A percentile compares a stretch with the other conserved stretches of the same genome.
These are phyloP conservation scores for Chauna torquata DNA, from an alignment of 2,113 vertebrate species.

Conservation along the genomic window DNA sequence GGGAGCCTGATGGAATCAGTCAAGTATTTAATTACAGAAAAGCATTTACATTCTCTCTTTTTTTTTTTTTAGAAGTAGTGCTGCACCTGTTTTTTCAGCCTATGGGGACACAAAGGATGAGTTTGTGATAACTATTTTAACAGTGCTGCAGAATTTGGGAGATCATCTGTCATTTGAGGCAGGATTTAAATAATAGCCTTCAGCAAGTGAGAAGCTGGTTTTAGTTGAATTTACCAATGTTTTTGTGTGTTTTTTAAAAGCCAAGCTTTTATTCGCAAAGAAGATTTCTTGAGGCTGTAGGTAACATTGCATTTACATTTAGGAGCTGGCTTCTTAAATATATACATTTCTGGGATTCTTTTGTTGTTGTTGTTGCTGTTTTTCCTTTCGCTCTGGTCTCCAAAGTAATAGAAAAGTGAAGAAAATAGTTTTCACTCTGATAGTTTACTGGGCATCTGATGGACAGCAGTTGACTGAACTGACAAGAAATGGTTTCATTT, in stretches of 20 bases:
- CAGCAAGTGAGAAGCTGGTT: not conserved
- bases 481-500: not conserved
- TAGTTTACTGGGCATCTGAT: not conserved
- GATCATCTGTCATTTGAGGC: not conserved
- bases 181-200: not conserved
- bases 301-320: not conserved
- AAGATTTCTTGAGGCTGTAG: not conserved
- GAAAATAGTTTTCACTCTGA: not conserved
- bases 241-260: not conserved
- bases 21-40: not conserved
- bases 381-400: not conserved
- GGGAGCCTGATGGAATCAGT: not conserved
- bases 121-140: not conserved
- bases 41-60: not conserved
- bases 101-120: accelerated
- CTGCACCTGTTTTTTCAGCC: not conserved
- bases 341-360: not conserved
- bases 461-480: not conserved
- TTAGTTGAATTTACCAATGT: not conserved
- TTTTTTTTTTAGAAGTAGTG: not conserved
- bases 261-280: not conserved
- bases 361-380: not conserved
- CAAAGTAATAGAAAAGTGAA: not conserved
- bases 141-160: not conserved
- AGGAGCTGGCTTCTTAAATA: not conserved